Conservation (phyloP, 2,113 vertebrate genomes). For the Corythaixoides concolor region DNA sequence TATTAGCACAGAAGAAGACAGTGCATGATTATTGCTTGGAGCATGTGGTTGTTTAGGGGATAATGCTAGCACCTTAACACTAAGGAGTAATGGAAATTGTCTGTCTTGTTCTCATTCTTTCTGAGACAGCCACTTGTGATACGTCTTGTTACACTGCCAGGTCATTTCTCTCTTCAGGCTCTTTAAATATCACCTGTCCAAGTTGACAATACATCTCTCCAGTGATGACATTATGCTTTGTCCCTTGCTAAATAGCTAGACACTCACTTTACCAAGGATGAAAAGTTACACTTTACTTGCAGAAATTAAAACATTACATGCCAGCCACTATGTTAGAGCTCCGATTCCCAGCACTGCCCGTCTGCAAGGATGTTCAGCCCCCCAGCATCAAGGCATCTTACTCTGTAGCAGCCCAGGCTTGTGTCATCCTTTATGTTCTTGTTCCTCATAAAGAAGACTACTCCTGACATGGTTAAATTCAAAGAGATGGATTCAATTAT, state of each 20-base stretch:
- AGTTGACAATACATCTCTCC: slow-evolving; percentile 43
- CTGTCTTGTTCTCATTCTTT: slow-evolving; percentile 60
- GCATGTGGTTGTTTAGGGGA: slow-evolving; percentile 47
- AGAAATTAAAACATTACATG: slow-evolving; percentile 60
- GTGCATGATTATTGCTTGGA: slow-evolving; percentile 62
- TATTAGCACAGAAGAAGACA: slow-evolving; percentile 64
- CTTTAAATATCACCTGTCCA: slow-evolving; percentile 73
- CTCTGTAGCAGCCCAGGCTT: background rate
- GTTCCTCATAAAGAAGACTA: background rate
- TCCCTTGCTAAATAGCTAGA: slow-evolving; percentile 39
- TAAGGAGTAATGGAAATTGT: slow-evolving; percentile 68
- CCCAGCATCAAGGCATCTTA: background rate
- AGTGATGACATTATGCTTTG: slow-evolving; percentile 41
- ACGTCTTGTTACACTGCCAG: slow-evolving; percentile 64
- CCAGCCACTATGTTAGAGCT: background rate
- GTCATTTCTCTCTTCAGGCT: slow-evolving; percentile 67
- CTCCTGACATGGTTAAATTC: background rate
- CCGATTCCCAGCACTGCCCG: background rate
- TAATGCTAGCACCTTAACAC: slow-evolving; percentile 49
- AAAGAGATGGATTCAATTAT: background rate
- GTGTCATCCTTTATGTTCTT: background rate
- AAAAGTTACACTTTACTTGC: slow-evolving; percentile 1
- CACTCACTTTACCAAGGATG: background rate
- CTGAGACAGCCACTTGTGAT: slow-evolving; percentile 59
- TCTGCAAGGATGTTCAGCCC: background rate